These are phyloP conservation scores for Asbolus verrucosus DNA, from an alignment of 1,140 invertebrate genomes.

Conservation along the genomic window DNA sequence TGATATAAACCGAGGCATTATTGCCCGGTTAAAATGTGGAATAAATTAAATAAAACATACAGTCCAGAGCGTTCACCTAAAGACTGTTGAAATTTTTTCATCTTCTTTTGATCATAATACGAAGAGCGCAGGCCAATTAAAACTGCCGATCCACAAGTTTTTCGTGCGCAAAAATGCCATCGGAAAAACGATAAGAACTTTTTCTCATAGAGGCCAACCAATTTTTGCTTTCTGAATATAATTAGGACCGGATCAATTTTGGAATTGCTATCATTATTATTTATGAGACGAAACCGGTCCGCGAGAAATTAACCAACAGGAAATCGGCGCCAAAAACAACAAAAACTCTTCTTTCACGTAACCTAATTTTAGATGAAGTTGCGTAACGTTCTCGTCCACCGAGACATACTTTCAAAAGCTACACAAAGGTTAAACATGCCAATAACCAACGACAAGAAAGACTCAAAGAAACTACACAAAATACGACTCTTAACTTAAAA, in stretches of 20 bases:
- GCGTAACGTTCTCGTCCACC: slow-evolving; percentile 23
- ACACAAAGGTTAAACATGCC: not conserved
- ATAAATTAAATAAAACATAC: slow-evolving; percentile 32
- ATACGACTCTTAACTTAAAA: no score
- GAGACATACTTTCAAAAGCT: slow-evolving; percentile 8
- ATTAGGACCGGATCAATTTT: slow-evolving; percentile 30
- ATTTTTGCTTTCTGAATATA: slow-evolving; percentile 31
- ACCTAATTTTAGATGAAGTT: slow-evolving; percentile 44
- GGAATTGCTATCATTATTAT: slow-evolving; percentile 6
- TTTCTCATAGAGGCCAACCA: no score
- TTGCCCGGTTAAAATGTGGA: slow-evolving; percentile 32
- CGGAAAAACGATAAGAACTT: no score
- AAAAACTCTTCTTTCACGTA: slow-evolving; percentile 46
- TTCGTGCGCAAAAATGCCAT: no score
- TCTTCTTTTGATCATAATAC: no score
- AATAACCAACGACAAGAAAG: no score
- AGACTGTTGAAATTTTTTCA: no score
- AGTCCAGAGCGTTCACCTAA: slow-evolving; percentile 13
- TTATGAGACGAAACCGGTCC: slow-evolving; percentile 33
- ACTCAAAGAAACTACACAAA: no score
- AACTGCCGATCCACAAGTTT: no score
- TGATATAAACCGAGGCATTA: slow-evolving; percentile 36
- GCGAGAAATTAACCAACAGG: slow-evolving; percentile 44
- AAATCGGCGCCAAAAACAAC: slow-evolving; percentile 47
- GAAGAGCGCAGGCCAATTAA: no score